Base-by-base conservation (phyloP, 2,113 vertebrate species). In the Capra hircus region DNA sequence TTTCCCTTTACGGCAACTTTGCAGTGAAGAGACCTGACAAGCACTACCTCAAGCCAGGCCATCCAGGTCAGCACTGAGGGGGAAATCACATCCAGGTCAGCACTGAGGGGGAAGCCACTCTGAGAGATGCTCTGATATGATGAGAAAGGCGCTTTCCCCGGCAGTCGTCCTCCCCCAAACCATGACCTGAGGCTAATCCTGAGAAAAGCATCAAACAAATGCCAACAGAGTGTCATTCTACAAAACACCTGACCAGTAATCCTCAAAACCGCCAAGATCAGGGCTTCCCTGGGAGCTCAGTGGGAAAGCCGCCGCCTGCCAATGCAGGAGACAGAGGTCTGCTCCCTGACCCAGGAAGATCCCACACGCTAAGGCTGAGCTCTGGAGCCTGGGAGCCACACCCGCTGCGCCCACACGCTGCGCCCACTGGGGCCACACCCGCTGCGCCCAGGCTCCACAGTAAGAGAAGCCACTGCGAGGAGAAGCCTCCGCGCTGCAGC, bases 181-280 rank as follows among this genome's bases (percentile, higher is more conserved):
- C 30, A n/a, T 50, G 87, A 90, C 11, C 11, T 11, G 30, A 74
- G 25, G 48, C 62, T 90, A 62, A 90, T 57, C 45, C 74, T 88
- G 57, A 93, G 57, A 64, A 95, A 71, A 93, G 45, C 33, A 87
- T 59, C 81, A 91, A 55, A 93, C 15, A 90, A 90, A 81, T 48
- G 27, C 15, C 67, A 3, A 36, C 3, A 36, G 33, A 78, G 43
- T 25, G 21, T 27, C 48, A 85, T 64, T 95, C 55, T 67, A 80
- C 30, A 67, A 64, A 88, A 94, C 30, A 80, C 10, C 28, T 71
- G 21, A 88, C 40, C 16, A 52, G 55, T 48, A 28, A 91, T 57
- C 40, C 27, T 88, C 50, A 96, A 59, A 92, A 74, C 50, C 33
- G 78, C 59, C 50, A 86, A 71, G 67, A 1, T 0, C 64, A 36